These are phyloP conservation scores for Zoanthus sociatus DNA, from an alignment of 92 coral and sea anemone species.

Conservation along the genomic window DNA sequence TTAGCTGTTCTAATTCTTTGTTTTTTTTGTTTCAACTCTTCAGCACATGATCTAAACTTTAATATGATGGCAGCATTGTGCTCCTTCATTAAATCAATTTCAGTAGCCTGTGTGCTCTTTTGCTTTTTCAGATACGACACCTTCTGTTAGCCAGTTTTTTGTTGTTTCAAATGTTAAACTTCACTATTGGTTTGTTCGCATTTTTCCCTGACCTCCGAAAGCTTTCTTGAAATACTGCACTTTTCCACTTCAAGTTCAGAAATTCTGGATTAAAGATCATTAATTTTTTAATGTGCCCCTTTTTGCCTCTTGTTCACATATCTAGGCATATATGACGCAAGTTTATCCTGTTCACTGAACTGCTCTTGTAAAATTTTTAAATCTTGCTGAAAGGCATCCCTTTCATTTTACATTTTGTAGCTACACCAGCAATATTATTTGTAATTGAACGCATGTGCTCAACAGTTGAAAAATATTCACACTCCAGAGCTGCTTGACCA, in stretches of 20 bases:
- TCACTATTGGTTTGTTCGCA: constrained; percentile 22
- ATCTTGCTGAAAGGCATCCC: constrained; percentile 56
- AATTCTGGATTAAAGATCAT: constrained; percentile 50
- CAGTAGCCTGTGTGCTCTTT: constrained; percentile 60
- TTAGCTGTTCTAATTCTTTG: constrained; percentile 53
- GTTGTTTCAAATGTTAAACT: constrained; percentile 50
- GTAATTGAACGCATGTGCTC: constrained; percentile 55
- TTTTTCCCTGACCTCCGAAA: constrained; percentile 54
- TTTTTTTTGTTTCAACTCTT: constrained; percentile 49
- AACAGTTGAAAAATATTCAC: constrained; percentile 62
- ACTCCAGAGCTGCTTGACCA: constrained; percentile 58
- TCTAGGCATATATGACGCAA: constrained; percentile 10
- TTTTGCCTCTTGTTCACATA: constrained; percentile 5
- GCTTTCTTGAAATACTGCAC: constrained; percentile 50
- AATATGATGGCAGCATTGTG: constrained; percentile 54
- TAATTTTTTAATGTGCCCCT: not conserved
- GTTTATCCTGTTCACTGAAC: constrained; percentile 1
- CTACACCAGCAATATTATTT: constrained; percentile 54
- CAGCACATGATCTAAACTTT: constrained; percentile 50
- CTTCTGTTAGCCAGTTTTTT: constrained; percentile 24
- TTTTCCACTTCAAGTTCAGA: constrained; percentile 58
- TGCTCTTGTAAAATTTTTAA: constrained; percentile 1
- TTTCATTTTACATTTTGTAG: constrained; percentile 47
- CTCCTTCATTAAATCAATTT: constrained; percentile 49
- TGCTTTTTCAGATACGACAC: constrained; percentile 51